Conservation (phyloP, 1,140 invertebrate genomes). For the Gonatopus flavifemur region DNA sequence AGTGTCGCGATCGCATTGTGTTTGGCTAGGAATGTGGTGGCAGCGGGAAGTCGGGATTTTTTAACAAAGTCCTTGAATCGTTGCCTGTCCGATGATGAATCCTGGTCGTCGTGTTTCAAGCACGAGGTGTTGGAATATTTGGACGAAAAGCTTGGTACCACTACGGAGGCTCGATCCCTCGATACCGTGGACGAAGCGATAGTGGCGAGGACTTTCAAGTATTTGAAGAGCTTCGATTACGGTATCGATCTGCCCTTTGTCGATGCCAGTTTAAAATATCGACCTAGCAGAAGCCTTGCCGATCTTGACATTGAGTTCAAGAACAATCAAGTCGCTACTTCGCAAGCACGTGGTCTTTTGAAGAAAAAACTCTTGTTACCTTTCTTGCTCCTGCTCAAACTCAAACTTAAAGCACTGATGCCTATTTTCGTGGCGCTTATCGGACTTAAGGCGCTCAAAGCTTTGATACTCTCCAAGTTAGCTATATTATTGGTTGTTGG, state of each 20-base stretch:
- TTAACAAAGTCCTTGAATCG: slow-evolving; percentile 70
- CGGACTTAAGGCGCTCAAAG: slow-evolving; percentile 79
- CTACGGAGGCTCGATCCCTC: slow-evolving; percentile 59
- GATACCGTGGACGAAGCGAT: slow-evolving; percentile 75
- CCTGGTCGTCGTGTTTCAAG: slow-evolving; percentile 70
- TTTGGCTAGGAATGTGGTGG: slow-evolving; percentile 26
- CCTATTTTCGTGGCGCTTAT: slow-evolving; percentile 77
- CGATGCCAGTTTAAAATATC: slow-evolving; percentile 52
- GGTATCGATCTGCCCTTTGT: slow-evolving; percentile 66
- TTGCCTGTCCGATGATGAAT: slow-evolving; percentile 67
- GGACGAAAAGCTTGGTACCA: slow-evolving; percentile 68
- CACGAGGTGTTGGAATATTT: slow-evolving; percentile 72
- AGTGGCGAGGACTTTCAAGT: slow-evolving; percentile 68
- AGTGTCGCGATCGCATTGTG: slow-evolving; percentile 28
- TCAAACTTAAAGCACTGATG: slow-evolving; percentile 81
- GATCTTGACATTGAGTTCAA: slow-evolving; percentile 69
- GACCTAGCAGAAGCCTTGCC: slow-evolving; percentile 50
- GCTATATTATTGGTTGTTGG: slow-evolving; percentile 77
- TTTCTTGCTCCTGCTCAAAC: slow-evolving; percentile 73
- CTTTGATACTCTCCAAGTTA: slow-evolving; percentile 78
- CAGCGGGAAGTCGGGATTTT: slow-evolving; percentile 65
- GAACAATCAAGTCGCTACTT: slow-evolving; percentile 67
- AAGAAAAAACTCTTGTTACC: slow-evolving; percentile 83
- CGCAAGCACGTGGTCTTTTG: slow-evolving; percentile 68
- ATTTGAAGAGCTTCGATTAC: slow-evolving; percentile 72